Base-by-base conservation (phyloP, 1,140 invertebrate genomes). In the Euura saliciscinereae region DNA sequence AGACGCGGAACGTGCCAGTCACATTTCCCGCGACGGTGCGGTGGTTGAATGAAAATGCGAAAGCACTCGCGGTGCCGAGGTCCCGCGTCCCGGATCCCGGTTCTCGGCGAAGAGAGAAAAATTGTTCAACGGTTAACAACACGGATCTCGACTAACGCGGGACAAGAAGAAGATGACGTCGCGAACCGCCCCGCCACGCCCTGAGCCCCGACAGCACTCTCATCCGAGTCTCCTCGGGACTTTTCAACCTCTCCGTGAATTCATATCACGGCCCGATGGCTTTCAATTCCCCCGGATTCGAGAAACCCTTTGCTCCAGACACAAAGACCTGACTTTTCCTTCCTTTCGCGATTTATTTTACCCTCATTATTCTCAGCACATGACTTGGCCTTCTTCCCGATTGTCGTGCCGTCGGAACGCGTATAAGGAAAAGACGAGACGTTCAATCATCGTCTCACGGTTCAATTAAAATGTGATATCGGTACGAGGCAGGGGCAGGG, bases 251-350 rank as follows among this genome's bases (percentile, higher is more conserved):
- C 28, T 44, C 43, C 43, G 65, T 42, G 13, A 43, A 44, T 28
- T 28, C 28, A 28, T 64, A 71, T 71, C 64, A 44, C 64, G 66
- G 64, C 6, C 44, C 71, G 45, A 13, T 71, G 65, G 65, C 6
- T 71, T 71, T 71, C 45, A 70, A 46, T 71, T 67, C 46, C 59
- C 44, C 68, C 78, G 44, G 43, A 43, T 13, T 42, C 44, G 28
- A 13, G 43, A 13, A 66, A 42, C 64, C 3, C 65, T n/a, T 44
- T 44, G 28, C 66, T 42, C 28, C 66, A 28, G 4, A 67, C 66
- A 59, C 51, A 59, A 59, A 59, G 51, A 59, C 66, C 66, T 7
- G 4, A 7, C 66, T 28, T 28, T 7, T 42, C 66, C 66, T 42
- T 7, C 66, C 28, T 28, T 5, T 4, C 66, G 43, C 66, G 10